A percentile compares a stretch with the other conserved stretches of the same genome.
Conservation (phyloP, 2,797 vertebrate species). For the Pangasius mekongensis region DNA sequence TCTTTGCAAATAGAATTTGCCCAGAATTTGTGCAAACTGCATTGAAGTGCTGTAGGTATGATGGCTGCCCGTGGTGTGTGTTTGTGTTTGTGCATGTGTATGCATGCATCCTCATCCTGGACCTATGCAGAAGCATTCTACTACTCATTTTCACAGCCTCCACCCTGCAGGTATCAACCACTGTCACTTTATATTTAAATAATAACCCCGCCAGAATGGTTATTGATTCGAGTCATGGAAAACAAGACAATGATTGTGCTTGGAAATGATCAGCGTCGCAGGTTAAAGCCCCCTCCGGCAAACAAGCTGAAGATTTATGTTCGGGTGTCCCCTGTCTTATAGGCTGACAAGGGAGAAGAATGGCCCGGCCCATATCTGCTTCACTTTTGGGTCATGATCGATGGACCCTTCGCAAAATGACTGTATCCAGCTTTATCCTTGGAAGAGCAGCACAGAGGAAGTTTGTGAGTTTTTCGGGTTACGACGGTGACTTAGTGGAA, state of each 20-base stretch:
- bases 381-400: slow-evolving; percentile 75
- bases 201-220: slow-evolving; percentile 42
- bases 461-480: slow-evolving; percentile 67
- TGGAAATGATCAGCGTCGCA: slow-evolving; percentile 59
- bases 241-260: slow-evolving; percentile 53
- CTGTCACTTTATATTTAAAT: slow-evolving; percentile 47
- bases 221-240: slow-evolving; percentile 60
- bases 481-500: slow-evolving; percentile 66
- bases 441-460: slow-evolving; percentile 59
- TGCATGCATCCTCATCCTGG: not conserved
- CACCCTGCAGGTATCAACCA: slow-evolving; percentile 33
- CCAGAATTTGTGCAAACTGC: slow-evolving; percentile 4
- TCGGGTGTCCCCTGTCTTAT: slow-evolving; percentile 58
- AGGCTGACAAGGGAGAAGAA: slow-evolving; percentile 74
- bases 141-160: not conserved
- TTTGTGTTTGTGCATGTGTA: not conserved
- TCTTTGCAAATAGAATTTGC: not conserved
- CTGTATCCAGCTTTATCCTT: slow-evolving; percentile 71
- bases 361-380: slow-evolving; percentile 72
- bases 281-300: slow-evolving; percentile 66
- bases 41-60: not conserved
- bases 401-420: slow-evolving; percentile 73
- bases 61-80: not conserved
- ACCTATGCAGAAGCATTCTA: slow-evolving; percentile 4
- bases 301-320: slow-evolving; percentile 74